phyloP scores from a whole-genome alignment of 2,113 vertebrate genomes.

The Prolemur simus region DNA sequence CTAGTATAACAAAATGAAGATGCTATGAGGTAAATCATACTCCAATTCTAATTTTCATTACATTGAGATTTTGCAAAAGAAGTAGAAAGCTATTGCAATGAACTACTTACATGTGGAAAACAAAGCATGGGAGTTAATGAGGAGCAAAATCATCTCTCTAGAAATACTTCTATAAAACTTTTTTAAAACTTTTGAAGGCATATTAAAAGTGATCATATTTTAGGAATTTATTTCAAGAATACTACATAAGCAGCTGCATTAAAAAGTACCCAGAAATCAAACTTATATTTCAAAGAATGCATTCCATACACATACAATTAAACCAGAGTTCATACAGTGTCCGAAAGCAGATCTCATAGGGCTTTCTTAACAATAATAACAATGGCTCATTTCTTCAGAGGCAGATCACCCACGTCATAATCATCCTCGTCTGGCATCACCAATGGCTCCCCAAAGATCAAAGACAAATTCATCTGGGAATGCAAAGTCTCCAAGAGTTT shows the following conservation, averaged over 20 bases:
- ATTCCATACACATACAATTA: background rate
- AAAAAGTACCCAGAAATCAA: slow-evolving; percentile 53
- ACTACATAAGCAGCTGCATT: background rate
- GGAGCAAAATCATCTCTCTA: slow-evolving; percentile 40
- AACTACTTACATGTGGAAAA: slow-evolving; percentile 35
- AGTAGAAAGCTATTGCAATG: slow-evolving; percentile 40
- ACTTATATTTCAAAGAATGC: slow-evolving; percentile 50
- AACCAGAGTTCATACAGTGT: slow-evolving; percentile 36
- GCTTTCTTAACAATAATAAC: background rate
- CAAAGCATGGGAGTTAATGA: background rate
- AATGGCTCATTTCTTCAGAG: background rate
- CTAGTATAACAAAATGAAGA: slow-evolving; percentile 5
- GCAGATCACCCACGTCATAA: slow-evolving; percentile 70
- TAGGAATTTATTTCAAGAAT: slow-evolving; percentile 20
- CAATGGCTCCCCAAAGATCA: slow-evolving; percentile 96
- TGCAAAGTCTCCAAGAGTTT: slow-evolving; percentile 95
- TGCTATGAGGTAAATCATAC: background rate
- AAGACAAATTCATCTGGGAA: slow-evolving; percentile 98
- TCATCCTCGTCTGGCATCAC: slow-evolving; percentile 91
- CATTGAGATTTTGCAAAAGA: background rate
- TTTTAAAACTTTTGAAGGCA: background rate
- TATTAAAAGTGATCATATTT: slow-evolving; percentile 36
- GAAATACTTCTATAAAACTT: slow-evolving; percentile 33
- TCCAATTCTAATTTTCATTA: background rate
- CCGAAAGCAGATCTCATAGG: background rate